These are phyloP conservation scores for Colius striatus DNA, from an alignment of 2,113 vertebrate genomes.

Conservation along the genomic window DNA sequence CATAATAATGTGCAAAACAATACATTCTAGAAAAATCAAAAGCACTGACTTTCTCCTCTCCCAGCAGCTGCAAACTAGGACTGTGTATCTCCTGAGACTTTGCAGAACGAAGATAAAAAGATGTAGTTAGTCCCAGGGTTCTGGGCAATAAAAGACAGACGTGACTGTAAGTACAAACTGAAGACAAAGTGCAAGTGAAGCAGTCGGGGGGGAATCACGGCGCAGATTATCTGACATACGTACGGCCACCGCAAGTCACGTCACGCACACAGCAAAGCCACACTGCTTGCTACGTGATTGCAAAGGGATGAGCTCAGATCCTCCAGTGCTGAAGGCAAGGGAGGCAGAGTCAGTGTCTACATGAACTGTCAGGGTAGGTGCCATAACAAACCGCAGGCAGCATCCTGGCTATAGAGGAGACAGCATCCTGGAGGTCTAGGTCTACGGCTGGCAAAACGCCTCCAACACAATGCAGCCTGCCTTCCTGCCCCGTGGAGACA, in stretches of 20 bases:
- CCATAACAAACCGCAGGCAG: background rate
- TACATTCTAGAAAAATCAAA: background rate
- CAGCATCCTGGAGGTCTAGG: no score
- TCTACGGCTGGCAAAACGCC: constrained; percentile 17
- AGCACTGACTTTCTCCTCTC: background rate
- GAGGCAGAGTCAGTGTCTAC: background rate
- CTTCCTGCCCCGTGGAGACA: constrained; percentile 22
- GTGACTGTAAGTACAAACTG: background rate
- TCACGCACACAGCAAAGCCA: background rate
- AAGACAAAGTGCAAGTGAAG: background rate
- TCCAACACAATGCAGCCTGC: constrained; percentile 1
- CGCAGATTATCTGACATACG: background rate
- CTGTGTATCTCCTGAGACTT: background rate
- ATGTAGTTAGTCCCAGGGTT: background rate
- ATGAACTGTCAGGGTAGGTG: background rate
- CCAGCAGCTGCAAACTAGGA: background rate
- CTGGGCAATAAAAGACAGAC: background rate
- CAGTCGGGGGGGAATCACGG: background rate
- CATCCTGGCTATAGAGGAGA: no score
- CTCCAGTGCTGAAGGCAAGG: background rate
- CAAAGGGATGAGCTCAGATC: background rate
- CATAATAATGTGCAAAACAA: background rate
- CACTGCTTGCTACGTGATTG: background rate
- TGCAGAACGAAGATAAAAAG: constrained; percentile 1
- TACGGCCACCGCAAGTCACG: background rate